These are phyloP conservation scores for Ianthella basta DNA, from an alignment of 37 sponge, comb jelly and placozoan species.

Conservation along the genomic window DNA sequence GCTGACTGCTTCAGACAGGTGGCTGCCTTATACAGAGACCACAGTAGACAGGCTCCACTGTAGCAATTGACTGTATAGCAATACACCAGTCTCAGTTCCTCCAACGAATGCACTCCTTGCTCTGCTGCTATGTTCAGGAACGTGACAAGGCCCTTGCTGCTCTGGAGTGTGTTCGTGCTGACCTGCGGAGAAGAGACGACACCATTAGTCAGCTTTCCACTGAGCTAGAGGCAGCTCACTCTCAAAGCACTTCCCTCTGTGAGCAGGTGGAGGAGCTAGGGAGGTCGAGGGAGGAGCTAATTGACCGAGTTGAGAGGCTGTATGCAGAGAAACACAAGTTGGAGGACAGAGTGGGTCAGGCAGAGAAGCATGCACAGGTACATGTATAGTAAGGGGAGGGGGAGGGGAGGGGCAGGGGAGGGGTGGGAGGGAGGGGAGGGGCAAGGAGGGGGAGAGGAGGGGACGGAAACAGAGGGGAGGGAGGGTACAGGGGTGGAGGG, in stretches of 20 bases:
- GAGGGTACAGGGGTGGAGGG: too few species aligned
- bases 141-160: not conserved
- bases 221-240: conserved; percentile 14
- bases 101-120: too few species aligned
- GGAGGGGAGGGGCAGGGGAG: not conserved
- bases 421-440: too few species aligned
- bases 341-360: conserved; percentile 48
- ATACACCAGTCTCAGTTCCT: too few species aligned
- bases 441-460: too few species aligned
- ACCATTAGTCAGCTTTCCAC: conserved; percentile 24
- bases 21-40: too few species aligned
- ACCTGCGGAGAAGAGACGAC: not conserved
- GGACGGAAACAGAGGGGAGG: not conserved
- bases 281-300: conserved; percentile 48
- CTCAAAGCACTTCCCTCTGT: conserved; percentile 4
- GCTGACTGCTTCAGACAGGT: too few species aligned
- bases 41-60: too few species aligned
- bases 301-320: conserved; percentile 76
- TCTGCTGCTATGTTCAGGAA: too few species aligned
- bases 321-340: conserved; percentile 82
- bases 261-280: conserved; percentile 38
- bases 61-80: too few species aligned
- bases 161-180: not conserved
- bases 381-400: not conserved
- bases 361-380: not conserved